Evolutionary conservation across 2,113 vertebrate species (phyloP).

Genomic region (Cyprinodon tularosa): DNA sequence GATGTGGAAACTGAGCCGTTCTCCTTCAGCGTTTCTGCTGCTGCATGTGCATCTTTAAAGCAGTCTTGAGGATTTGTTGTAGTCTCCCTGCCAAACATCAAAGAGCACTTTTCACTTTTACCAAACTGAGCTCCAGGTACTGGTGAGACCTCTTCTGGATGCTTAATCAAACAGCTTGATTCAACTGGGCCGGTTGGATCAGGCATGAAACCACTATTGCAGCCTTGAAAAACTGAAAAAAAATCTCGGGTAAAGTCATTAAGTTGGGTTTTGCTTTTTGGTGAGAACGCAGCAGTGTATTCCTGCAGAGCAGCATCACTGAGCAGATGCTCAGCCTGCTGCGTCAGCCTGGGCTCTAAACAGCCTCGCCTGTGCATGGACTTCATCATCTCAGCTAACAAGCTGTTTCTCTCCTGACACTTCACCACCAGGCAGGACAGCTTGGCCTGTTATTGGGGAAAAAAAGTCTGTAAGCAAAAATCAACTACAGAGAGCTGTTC

Average conservation of each 20-base stretch:
- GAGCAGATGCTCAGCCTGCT: slow-evolving; percentile 71
- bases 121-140: slow-evolving; percentile 10
- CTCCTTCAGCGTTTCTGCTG: slow-evolving; percentile 13
- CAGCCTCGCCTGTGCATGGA: slow-evolving; percentile 64
- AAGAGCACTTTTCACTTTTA: slow-evolving; percentile 4
- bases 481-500: background rate
- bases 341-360: slow-evolving; percentile 54
- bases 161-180: background rate
- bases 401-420: slow-evolving; percentile 82
- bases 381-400: slow-evolving; percentile 73
- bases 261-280: background rate
- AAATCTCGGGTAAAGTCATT: slow-evolving; percentile 18
- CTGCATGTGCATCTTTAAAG: slow-evolving; percentile 16
- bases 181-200: background rate
- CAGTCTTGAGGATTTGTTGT: slow-evolving; percentile 5
- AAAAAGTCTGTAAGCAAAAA: slow-evolving; percentile 37
- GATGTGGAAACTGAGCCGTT: slow-evolving; percentile 22
- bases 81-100: background rate
- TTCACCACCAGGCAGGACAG: slow-evolving; percentile 82
- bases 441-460: slow-evolving; percentile 65
- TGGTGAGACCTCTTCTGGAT: background rate
- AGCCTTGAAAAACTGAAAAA: slow-evolving; percentile 27
- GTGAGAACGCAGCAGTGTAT: slow-evolving; percentile 59
- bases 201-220: slow-evolving; percentile 35
- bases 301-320: slow-evolving; percentile 74